These are phyloP conservation scores for Ophion obscuratus DNA, from an alignment of 2,888 invertebrate genomes.

Conservation along the genomic window DNA sequence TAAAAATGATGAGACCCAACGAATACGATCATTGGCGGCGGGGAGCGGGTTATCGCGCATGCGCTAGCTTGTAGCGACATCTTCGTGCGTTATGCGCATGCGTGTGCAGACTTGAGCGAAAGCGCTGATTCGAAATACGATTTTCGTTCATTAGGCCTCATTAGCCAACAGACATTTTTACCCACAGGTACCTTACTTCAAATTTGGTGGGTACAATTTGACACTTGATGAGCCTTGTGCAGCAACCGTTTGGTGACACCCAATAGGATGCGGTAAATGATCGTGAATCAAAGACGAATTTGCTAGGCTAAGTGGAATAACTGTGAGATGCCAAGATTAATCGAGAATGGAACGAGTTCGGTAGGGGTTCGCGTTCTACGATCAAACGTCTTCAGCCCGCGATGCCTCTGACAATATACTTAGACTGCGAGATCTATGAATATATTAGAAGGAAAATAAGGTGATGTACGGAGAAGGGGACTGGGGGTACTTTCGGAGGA, in stretches of 20 bases:
- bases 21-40: no score
- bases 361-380: conserved; percentile 38
- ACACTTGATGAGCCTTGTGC: not conserved
- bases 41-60: no score
- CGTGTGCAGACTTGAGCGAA: no score
- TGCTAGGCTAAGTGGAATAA: not conserved
- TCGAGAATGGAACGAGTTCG: conserved; percentile 30
- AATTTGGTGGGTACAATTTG: not conserved
- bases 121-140: no score
- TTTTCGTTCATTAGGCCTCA: no score
- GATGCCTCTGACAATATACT: conserved; percentile 60
- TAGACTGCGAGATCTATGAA: conserved; percentile 79
- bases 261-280: not conserved
- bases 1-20: no score
- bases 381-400: conserved; percentile 38
- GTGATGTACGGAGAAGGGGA: conserved; percentile 18
- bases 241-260: not conserved
- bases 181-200: not conserved
- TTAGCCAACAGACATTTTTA: no score
- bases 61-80: no score
- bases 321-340: conserved; percentile 9
- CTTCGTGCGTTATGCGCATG: no score
- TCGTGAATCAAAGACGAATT: conserved; percentile 4
- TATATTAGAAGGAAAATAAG: conserved; percentile 76
- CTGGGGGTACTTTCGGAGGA: conserved; percentile 18